A percentile compares a stretch with the other conserved stretches of the same genome.
Evolutionary conservation across 2,888 invertebrate species (phyloP).

Genomic region (Noctua comes): DNA sequence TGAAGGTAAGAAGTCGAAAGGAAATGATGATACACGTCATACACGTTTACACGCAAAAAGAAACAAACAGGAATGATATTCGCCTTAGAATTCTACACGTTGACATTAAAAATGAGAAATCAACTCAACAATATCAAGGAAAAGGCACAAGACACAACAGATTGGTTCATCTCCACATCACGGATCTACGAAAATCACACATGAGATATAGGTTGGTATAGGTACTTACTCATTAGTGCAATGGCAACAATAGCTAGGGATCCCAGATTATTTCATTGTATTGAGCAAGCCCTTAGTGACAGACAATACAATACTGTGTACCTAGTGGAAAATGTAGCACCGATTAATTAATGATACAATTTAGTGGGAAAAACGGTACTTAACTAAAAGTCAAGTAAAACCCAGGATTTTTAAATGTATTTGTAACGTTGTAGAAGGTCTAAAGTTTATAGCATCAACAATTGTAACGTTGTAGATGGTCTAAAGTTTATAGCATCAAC

Average conservation of each 20-base stretch:
- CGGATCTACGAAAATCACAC: background rate
- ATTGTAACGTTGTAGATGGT: background rate
- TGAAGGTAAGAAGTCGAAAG: constrained; percentile 17
- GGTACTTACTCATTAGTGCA: constrained; percentile 14
- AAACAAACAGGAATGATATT: background rate
- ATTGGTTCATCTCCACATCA: background rate
- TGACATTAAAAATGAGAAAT: background rate
- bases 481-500: background rate
- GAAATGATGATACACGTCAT: background rate
- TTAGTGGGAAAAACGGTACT: no score
- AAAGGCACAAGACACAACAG: background rate
- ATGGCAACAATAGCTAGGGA: constrained; percentile 12
- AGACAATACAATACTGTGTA: constrained; percentile 19
- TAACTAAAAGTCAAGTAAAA: background rate
- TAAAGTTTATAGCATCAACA: background rate
- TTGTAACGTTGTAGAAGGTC: background rate
- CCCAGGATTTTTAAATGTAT: background rate
- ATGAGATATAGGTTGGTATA: background rate
- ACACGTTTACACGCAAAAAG: background rate
- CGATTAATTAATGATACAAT: background rate
- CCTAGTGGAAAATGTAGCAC: background rate
- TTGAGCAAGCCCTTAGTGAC: background rate
- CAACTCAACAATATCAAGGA: background rate
- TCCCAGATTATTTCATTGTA: constrained; percentile 5
- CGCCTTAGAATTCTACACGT: background rate